Evolutionary conservation across 1,140 invertebrate genomes (phyloP).

Genomic region (Drosophila sucinea): DNA sequence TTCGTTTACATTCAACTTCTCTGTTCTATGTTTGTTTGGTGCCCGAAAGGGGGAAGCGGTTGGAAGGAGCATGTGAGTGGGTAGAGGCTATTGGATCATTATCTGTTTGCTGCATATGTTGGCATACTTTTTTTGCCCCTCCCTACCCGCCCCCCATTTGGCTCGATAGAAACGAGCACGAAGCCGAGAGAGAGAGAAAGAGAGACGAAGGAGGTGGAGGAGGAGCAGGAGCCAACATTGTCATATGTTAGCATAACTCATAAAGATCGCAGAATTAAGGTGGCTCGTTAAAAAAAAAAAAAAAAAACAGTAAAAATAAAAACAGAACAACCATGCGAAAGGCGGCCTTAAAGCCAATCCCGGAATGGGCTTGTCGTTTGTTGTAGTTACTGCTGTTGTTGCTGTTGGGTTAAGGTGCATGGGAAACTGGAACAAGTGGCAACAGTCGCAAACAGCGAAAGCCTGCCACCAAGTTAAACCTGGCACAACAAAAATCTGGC

Average conservation of each 20-base stretch:
- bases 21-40: conserved; percentile 29
- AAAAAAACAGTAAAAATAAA: conserved; percentile 17
- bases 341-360: conserved; percentile 44
- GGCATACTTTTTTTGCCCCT: conserved; percentile 61
- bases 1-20: conserved; percentile 2
- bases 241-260: conserved; percentile 73
- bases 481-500: conserved; percentile 76
- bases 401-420: conserved; percentile 74
- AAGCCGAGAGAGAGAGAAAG: conserved; percentile 29
- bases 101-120: conserved; percentile 51
- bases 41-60: neutral
- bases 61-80: conserved; percentile 8
- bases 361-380: conserved; percentile 67
- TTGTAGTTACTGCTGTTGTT: neutral
- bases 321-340: conserved; percentile 19
- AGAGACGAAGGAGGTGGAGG: neutral
- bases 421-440: conserved; percentile 80
- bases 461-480: conserved; percentile 61
- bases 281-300: conserved; percentile 43
- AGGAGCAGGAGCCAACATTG: conserved; percentile 26
- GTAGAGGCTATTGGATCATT: conserved; percentile 66
- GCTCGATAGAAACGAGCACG: conserved; percentile 16
- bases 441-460: conserved; percentile 53
- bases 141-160: neutral
- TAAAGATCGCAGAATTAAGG: conserved; percentile 46